Evolutionary conservation across 2,113 vertebrate genomes (phyloP), one percentile per base, ranked within the genome.

Genomic region (Callopanchax toddi): DNA sequence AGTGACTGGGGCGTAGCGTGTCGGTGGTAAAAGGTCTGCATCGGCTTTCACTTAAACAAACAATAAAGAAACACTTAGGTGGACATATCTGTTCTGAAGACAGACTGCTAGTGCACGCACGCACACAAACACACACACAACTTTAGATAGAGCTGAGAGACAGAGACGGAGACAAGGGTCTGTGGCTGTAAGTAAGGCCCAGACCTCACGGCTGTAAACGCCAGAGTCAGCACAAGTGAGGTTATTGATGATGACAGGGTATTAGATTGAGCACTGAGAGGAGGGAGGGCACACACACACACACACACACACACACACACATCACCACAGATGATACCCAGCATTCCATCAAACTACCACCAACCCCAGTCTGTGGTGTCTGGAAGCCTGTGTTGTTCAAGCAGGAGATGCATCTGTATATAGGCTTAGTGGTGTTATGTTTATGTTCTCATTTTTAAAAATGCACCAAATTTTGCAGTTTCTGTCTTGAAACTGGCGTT

Each of bases 231-330:
- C 84, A 87, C 56, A 72, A 73, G 68, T 82, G 83, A 90, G 86
- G 88, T 89, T 89, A 89, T 89, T 89, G 88, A 88, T 90, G 88
- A 90, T 89, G 89, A 90, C 89, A 90, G 88, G 89, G 88, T 87
- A 88, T 90, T 89, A 89, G 84, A 87, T 83, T 73, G 51, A 80
- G 78, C 72, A 56, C 71, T 45, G 61, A 72, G 72, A 62, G 58
- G 74, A 57, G 63, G 65, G 69, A 61, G 67, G 53, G 22, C 23
- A 32, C 58, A 64, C 29, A 48, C 45, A 66, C 10, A 49, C 49
- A 39, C 29, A 23, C 42, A 45, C 43, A 17, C 48, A 36, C 29
- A 21, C 63, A 72, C 42, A 52, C 45, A 66, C 9, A 50, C 44
- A 46, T 9, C 26, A 29, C 26, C 26, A 7, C 75, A 80, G 81